Evolutionary conservation across 1,140 invertebrate species (phyloP).

Genomic region (Neuroterus valhalla): DNA sequence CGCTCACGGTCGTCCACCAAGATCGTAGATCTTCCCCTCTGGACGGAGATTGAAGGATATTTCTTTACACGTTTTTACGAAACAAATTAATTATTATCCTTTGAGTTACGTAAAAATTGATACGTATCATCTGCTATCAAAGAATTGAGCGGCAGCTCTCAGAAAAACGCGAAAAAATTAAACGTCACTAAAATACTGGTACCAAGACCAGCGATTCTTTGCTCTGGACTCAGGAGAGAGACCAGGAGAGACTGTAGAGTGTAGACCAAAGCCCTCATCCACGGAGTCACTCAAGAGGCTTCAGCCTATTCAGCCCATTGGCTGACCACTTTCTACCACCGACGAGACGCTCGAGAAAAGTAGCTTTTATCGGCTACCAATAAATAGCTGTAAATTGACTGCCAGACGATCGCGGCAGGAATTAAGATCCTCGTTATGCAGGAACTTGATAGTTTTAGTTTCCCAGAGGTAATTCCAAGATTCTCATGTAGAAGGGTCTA

Average conservation of each 20-base stretch:
- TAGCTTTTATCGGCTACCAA: conserved; percentile 59
- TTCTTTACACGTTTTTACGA: not conserved
- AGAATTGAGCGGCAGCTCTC: conserved; percentile 49
- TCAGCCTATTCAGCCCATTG: conserved; percentile 64
- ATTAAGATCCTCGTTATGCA: not conserved
- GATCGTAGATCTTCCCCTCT: not conserved
- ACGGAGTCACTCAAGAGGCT: conserved; percentile 59
- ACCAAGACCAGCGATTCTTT: conserved; percentile 36
- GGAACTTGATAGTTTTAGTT: not conserved
- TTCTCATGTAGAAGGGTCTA: not conserved
- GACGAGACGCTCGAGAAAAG: conserved; percentile 62
- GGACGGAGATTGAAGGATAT: conserved; percentile 23
- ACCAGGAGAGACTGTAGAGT: conserved; percentile 12
- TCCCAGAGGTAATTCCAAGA: not conserved
- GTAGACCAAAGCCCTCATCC: conserved; percentile 45
- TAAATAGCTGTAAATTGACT: conserved; percentile 48
- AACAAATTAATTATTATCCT: not conserved
- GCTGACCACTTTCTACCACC: conserved; percentile 71
- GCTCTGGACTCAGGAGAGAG: not conserved
- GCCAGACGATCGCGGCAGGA: conserved; percentile 15
- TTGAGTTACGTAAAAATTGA: not conserved
- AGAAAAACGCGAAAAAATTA: too few species aligned
- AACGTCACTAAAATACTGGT: conserved; percentile 48
- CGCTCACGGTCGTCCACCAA: conserved; percentile 24
- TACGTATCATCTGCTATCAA: conserved; percentile 48